These are phyloP conservation scores for Scolopax rusticola DNA, from an alignment of 2,797 vertebrate species.

Conservation along the genomic window DNA sequence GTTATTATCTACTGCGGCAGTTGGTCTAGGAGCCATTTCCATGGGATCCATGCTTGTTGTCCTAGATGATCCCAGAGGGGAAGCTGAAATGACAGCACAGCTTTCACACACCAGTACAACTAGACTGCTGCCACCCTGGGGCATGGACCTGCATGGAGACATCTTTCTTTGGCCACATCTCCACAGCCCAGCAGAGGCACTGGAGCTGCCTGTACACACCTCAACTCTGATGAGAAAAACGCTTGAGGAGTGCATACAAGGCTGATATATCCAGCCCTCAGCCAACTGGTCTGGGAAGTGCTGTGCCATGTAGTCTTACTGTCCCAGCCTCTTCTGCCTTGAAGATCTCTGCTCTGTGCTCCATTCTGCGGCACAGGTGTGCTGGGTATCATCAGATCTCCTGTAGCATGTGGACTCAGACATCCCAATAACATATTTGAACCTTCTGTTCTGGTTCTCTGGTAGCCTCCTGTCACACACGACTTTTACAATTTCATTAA, in stretches of 20 bases:
- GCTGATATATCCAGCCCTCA: not conserved
- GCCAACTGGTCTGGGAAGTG: not conserved
- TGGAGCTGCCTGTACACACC: not conserved
- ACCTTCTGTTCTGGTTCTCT: not conserved
- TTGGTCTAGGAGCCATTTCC: not conserved
- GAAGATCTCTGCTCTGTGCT: not conserved
- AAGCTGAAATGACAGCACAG: not conserved
- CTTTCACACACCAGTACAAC: not conserved
- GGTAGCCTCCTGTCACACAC: not conserved
- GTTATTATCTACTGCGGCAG: not conserved
- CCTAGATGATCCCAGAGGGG: not conserved
- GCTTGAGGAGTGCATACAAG: not conserved
- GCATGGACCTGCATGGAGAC: not conserved
- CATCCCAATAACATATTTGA: not conserved
- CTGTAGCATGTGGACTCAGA: fast-evolving
- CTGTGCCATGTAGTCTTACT: not conserved
- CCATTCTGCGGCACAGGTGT: not conserved
- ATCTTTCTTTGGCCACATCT: not conserved
- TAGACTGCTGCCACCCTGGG: not conserved
- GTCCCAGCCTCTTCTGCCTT: not conserved
- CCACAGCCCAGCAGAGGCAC: not conserved
- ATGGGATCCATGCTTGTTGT: not conserved
- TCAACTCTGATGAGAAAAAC: not conserved
- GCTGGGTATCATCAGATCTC: not conserved
- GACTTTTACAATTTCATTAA: not conserved